Evolutionary conservation across 2,113 vertebrate genomes (phyloP).

Genomic region (Narcine bancroftii): DNA sequence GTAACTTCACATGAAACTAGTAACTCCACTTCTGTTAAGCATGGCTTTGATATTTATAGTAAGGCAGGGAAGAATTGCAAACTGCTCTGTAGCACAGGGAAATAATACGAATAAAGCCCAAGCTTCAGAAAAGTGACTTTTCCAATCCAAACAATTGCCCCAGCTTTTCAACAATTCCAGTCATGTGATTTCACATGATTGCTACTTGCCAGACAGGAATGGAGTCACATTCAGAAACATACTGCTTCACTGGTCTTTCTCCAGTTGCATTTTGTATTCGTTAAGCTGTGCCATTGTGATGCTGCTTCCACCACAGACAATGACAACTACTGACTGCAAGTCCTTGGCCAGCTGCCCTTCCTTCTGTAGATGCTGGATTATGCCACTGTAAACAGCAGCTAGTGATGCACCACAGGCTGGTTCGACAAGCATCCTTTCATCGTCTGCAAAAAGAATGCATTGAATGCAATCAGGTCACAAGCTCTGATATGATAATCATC

Average conservation of each 20-base stretch:
- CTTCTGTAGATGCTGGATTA: slow-evolving; percentile 60
- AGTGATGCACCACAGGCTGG: slow-evolving; percentile 75
- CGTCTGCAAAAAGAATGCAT: slow-evolving; percentile 56
- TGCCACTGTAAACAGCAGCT: slow-evolving; percentile 68
- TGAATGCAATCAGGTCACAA: neutral
- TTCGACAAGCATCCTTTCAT: slow-evolving; percentile 81
- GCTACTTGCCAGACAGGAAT: neutral
- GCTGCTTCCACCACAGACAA: slow-evolving; percentile 78
- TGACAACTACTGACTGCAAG: slow-evolving; percentile 60
- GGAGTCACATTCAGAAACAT: neutral
- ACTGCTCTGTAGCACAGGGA: neutral
- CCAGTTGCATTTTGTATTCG: slow-evolving; percentile 64
- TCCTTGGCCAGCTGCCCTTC: slow-evolving; percentile 56
- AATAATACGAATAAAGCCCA: neutral
- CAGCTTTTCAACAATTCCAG: neutral
- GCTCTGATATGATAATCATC: neutral
- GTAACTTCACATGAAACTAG: neutral
- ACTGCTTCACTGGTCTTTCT: neutral
- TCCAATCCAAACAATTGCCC: neutral
- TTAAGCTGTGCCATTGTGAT: slow-evolving; percentile 60
- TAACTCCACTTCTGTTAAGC: neutral
- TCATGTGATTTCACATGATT: slow-evolving; percentile 13
- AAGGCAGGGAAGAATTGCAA: neutral
- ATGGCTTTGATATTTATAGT: neutral
- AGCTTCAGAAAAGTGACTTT: neutral